Evolutionary conservation across 2,797 vertebrate genomes (phyloP).

Genomic region (Nothura maculosa): DNA sequence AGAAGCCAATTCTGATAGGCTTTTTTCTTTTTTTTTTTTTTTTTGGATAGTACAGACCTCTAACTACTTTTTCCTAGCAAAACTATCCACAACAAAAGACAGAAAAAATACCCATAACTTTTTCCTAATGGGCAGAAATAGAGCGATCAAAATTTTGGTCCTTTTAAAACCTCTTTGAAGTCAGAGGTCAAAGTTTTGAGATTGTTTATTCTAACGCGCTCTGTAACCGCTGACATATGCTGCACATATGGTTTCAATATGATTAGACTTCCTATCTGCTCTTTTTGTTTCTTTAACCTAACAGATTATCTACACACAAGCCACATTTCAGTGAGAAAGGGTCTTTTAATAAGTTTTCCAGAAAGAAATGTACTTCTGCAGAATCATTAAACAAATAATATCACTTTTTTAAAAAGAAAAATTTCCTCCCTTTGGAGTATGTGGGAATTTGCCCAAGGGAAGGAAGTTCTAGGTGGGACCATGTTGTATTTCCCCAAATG

Average conservation of each 20-base stretch:
- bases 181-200: constrained; percentile 6
- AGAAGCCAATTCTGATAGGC: neutral
- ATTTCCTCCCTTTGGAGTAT: constrained; percentile 25
- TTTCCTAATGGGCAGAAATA: neutral
- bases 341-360: constrained; percentile 16
- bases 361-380: constrained; percentile 11
- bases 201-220: constrained; percentile 49
- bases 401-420: neutral
- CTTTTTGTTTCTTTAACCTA: neutral
- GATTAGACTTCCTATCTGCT: constrained; percentile 34
- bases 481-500: neutral
- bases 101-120: neutral
- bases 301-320: constrained; percentile 33
- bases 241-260: constrained; percentile 66
- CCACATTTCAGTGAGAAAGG: constrained; percentile 9
- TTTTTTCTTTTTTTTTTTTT: neutral
- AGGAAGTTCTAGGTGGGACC: neutral
- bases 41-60: neutral
- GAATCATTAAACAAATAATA: constrained; percentile 29
- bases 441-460: constrained; percentile 25
- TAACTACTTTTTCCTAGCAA: neutral
- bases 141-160: constrained; percentile 2
- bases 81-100: neutral
- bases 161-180: constrained; percentile 48
- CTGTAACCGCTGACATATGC: constrained; percentile 54